phyloP scores from a whole-genome alignment of 2,797 vertebrate species.

The Falco berigora region DNA sequence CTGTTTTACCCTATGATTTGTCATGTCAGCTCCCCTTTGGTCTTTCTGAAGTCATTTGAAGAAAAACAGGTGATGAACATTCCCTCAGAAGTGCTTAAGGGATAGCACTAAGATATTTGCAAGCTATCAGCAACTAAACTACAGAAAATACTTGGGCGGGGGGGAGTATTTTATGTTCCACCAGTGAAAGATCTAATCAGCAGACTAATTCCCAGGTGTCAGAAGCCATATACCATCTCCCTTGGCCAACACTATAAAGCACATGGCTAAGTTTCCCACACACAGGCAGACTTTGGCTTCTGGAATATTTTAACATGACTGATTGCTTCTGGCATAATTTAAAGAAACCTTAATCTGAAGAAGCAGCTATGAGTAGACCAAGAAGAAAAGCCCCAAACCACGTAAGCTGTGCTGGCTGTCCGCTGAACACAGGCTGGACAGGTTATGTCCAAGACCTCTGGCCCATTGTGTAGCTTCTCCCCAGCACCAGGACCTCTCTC shows the following conservation, averaged over 20 bases:
- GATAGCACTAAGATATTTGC: constrained; percentile 33
- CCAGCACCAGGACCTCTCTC: neutral
- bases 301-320: constrained; percentile 34
- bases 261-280: neutral
- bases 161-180: neutral
- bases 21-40: constrained; percentile 28
- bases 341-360: neutral
- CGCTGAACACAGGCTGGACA: neutral
- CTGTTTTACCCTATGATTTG: constrained; percentile 25
- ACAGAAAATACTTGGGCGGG: neutral
- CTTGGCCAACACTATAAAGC: neutral
- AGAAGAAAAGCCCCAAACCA: neutral
- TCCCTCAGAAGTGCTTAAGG: constrained; percentile 35
- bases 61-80: constrained; percentile 56
- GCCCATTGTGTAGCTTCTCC: neutral
- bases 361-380: neutral
- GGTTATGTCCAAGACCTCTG: neutral
- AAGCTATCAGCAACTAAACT: constrained; percentile 16
- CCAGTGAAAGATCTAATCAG: constrained; percentile 33
- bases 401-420: neutral
- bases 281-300: neutral
- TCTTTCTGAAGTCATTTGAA: constrained; percentile 49
- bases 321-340: constrained; percentile 2
- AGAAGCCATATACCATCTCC: constrained; percentile 7
- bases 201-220: constrained; percentile 26